These are phyloP conservation scores for Herpetotheres cachinnans DNA, from an alignment of 2,113 vertebrate genomes.

Conservation along the genomic window DNA sequence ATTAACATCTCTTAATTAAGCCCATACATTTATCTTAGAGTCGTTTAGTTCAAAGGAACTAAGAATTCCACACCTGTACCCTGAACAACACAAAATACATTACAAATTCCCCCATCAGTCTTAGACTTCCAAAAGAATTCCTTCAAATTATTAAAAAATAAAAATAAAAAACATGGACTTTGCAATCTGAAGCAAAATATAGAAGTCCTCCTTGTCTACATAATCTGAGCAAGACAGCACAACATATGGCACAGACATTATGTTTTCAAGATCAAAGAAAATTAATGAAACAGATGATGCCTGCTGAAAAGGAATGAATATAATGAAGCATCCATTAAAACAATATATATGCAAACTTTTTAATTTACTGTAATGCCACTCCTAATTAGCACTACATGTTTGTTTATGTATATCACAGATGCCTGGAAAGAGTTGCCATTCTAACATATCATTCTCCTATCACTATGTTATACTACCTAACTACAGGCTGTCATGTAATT, in stretches of 20 bases:
- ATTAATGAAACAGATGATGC: background rate
- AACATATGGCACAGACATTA: background rate
- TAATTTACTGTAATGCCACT: background rate
- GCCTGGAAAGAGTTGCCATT: background rate
- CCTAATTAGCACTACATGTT: background rate
- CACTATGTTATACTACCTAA: background rate
- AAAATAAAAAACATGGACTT: background rate
- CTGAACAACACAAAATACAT: background rate
- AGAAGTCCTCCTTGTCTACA: background rate
- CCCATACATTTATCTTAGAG: background rate
- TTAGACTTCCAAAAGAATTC: background rate
- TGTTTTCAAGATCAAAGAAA: background rate
- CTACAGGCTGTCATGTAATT: background rate
- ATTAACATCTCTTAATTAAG: background rate
- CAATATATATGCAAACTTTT: background rate
- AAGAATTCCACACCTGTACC: background rate
- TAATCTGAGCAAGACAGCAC: background rate
- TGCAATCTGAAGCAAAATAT: background rate
- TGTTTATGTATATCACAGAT: background rate
- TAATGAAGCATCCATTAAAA: background rate
- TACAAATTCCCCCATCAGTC: background rate
- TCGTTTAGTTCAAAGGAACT: background rate
- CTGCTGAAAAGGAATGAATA: background rate
- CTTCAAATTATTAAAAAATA: background rate
- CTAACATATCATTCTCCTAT: background rate